These are phyloP conservation scores for Zelleria hepariella DNA, from an alignment of 2,888 invertebrate species.

Conservation along the genomic window DNA sequence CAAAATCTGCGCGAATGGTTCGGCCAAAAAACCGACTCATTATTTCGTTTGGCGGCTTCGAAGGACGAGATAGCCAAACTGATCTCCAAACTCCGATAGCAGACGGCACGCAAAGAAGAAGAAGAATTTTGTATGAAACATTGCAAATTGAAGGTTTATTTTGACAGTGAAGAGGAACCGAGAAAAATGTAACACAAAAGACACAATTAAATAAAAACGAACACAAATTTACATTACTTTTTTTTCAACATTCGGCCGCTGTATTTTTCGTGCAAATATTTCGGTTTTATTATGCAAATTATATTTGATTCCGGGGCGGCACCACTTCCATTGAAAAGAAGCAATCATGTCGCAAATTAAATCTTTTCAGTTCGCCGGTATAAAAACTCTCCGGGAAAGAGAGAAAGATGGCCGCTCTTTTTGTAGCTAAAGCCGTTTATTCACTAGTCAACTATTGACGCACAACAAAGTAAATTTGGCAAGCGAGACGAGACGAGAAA, in stretches of 20 bases:
- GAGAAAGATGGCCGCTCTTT: constrained; percentile 6
- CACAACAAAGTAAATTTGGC: no score
- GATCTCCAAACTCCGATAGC: no score
- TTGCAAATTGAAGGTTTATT: not conserved
- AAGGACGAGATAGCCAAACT: no score
- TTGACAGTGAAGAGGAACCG: not conserved
- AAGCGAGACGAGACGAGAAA: no score
- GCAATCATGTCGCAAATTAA: constrained; percentile 20
- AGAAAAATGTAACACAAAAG: not conserved
- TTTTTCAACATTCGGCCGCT: not conserved
- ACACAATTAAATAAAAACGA: not conserved
- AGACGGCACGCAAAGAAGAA: no score
- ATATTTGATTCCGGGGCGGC: constrained; percentile 16
- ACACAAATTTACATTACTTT: not conserved
- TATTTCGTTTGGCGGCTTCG: no score
- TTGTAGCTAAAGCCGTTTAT: constrained; percentile 10
- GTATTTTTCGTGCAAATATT: not conserved
- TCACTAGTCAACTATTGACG: no score
- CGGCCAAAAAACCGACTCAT: no score
- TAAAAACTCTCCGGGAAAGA: constrained; percentile 14
- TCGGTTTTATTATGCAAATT: constrained; percentile 14
- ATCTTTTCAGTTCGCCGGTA: constrained; percentile 12
- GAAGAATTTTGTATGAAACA: no score
- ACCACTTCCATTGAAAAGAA: constrained; percentile 13
- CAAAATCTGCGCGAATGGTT: no score